Conservation (phyloP, 2,888 invertebrate genomes). For the Anorthoa munda region DNA sequence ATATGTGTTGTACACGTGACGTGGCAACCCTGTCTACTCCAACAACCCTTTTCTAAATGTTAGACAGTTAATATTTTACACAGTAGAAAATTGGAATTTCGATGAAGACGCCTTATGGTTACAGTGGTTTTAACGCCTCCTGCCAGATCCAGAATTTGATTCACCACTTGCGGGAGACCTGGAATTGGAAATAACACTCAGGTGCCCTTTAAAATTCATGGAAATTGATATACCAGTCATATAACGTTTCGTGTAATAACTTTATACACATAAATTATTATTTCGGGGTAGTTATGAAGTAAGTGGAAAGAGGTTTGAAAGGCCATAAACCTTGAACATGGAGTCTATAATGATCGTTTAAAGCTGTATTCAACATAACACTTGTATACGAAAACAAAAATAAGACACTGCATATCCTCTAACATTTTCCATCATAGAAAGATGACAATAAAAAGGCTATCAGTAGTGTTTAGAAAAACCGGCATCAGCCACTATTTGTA, state of each 20-base stretch:
- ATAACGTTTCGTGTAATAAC: neutral
- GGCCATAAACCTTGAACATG: neutral
- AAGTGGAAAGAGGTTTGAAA: neutral
- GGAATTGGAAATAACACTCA: constrained; percentile 14
- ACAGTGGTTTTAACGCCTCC: constrained; percentile 59
- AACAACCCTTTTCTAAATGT: constrained; percentile 71
- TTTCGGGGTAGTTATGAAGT: neutral
- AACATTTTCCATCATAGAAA: too few species aligned
- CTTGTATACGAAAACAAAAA: too few species aligned
- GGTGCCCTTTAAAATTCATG: constrained; percentile 16
- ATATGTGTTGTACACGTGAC: neutral
- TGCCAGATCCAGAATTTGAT: constrained; percentile 48
- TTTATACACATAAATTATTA: neutral
- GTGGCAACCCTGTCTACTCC: constrained; percentile 53
- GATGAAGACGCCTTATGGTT: constrained; percentile 63
- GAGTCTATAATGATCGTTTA: too few species aligned
- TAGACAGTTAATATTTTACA: constrained; percentile 73
- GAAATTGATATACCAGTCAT: neutral
- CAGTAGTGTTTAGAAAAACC: too few species aligned
- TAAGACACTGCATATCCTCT: too few species aligned
- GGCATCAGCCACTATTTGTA: too few species aligned
- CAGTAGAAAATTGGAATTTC: constrained; percentile 71
- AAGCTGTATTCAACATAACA: too few species aligned
- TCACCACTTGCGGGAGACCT: constrained; percentile 28
- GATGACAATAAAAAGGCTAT: too few species aligned